Conservation (phyloP, 1,140 invertebrate species). For the Drosophila simulans region DNA sequence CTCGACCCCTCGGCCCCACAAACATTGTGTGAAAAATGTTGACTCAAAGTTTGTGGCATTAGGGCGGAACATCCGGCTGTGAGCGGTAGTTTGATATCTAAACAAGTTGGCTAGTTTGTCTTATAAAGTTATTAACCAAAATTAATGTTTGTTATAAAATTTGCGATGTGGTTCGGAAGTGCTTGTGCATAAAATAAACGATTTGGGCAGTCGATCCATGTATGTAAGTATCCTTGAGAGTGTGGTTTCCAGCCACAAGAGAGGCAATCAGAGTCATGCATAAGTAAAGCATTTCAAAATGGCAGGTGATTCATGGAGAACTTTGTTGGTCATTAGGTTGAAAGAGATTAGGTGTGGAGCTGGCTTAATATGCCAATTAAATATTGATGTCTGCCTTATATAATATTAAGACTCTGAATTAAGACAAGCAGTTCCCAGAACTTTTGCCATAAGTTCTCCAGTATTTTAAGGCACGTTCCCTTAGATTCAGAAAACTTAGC, state of each 20-base stretch:
- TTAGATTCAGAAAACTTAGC: conserved; percentile 10
- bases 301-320: conserved; percentile 35
- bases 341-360: conserved; percentile 30
- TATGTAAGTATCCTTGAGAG: conserved; percentile 1
- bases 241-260: conserved; percentile 21
- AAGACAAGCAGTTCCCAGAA: conserved; percentile 21
- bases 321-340: conserved; percentile 42
- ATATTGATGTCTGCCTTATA: conserved; percentile 26
- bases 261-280: conserved; percentile 50
- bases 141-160: conserved; percentile 80
- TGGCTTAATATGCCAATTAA: conserved; percentile 17
- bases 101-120: conserved; percentile 55
- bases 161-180: conserved; percentile 72
- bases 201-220: conserved; percentile 17
- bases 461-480: conserved; percentile 16
- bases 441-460: conserved; percentile 15
- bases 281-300: conserved; percentile 29
- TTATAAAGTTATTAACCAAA: conserved; percentile 83
- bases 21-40: conserved; percentile 79
- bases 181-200: conserved; percentile 66
- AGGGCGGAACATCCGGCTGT: conserved; percentile 33
- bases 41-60: conserved; percentile 59
- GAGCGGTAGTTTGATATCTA: conserved; percentile 42
- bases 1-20: conserved; percentile 26
- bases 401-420: conserved; percentile 6